Conservation (phyloP, 2,888 invertebrate species). For the Gymnoscelis rufifasciata region DNA sequence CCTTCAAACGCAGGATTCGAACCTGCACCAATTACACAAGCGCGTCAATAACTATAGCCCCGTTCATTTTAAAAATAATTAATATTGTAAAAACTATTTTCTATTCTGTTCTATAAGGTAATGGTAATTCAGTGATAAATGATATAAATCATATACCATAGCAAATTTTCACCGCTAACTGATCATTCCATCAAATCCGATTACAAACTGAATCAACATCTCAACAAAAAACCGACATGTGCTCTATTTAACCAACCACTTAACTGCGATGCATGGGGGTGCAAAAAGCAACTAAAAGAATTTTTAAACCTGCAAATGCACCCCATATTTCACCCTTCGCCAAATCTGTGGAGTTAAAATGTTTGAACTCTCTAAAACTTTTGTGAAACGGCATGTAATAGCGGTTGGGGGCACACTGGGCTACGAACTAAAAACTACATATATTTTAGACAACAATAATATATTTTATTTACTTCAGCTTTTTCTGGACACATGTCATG, state of each 20-base stretch:
- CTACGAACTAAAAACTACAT: too few species aligned
- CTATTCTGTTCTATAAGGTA: too few species aligned
- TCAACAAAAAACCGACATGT: slow-evolving; percentile 38
- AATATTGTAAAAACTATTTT: too few species aligned
- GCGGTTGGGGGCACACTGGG: slow-evolving; percentile 32
- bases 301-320: slow-evolving; percentile 66
- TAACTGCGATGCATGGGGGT: slow-evolving; percentile 38
- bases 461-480: neutral
- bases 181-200: slow-evolving; percentile 13
- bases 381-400: slow-evolving; percentile 41
- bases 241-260: slow-evolving; percentile 46
- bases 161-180: neutral
- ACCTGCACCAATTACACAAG: too few species aligned
- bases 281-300: slow-evolving; percentile 46
- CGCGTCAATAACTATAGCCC: too few species aligned
- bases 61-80: too few species aligned
- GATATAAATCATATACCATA: neutral
- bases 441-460: too few species aligned
- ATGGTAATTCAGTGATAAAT: too few species aligned
- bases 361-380: slow-evolving; percentile 56
- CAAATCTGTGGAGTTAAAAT: slow-evolving; percentile 46
- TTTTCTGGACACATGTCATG: neutral
- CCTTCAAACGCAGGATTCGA: too few species aligned
- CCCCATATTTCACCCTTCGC: slow-evolving; percentile 67
- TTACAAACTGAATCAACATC: slow-evolving; percentile 21